phyloP scores from a whole-genome alignment of 2,113 vertebrate genomes.

The Nannospalax galili region DNA sequence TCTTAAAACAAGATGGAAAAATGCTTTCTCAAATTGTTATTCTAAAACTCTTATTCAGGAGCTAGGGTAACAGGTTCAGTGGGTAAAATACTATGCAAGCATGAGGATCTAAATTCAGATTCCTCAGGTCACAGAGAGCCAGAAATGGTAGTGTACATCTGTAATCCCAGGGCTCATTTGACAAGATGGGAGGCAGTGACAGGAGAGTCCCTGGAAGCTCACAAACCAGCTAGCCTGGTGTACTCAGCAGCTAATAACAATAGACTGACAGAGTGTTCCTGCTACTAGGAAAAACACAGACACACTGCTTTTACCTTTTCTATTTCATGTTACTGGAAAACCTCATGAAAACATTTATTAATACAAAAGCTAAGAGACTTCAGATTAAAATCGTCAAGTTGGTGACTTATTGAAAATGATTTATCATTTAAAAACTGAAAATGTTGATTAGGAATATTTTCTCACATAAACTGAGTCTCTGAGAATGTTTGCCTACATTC shows the following conservation, averaged over 20 bases:
- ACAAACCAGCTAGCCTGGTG: neutral
- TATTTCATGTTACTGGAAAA: neutral
- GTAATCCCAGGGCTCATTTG: no score
- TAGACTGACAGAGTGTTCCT: neutral
- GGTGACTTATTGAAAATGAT: constrained; percentile 18
- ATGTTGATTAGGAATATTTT: neutral
- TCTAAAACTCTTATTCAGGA: neutral
- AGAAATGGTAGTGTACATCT: no score
- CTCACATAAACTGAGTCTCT: neutral
- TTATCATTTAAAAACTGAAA: neutral
- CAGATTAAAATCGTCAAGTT: neutral
- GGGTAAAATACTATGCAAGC: neutral
- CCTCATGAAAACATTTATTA: neutral
- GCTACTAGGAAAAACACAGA: neutral
- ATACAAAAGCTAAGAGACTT: neutral
- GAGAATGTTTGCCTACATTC: neutral
- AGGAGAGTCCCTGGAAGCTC: neutral
- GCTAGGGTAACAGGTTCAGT: neutral
- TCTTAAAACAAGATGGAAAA: neutral
- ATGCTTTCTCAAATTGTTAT: neutral
- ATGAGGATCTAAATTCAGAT: neutral
- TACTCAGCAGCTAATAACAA: neutral
- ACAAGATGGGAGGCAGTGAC: no score
- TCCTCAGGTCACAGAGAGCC: neutral
- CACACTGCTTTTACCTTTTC: neutral